These are phyloP conservation scores for Phocoena sinus DNA, from an alignment of 2,113 vertebrate genomes.

Conservation along the genomic window DNA sequence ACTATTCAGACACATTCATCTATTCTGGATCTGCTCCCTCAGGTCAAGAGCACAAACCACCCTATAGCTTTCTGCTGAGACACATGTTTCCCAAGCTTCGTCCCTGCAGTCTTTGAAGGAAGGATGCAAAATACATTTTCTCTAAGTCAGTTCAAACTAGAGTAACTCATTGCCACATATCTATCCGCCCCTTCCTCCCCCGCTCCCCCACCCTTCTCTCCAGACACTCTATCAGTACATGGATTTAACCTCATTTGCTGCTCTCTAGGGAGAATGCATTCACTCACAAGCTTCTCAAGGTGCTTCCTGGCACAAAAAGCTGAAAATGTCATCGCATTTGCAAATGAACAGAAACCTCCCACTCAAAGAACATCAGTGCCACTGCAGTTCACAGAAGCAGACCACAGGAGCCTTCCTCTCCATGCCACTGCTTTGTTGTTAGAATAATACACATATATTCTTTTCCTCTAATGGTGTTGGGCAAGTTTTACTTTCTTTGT, in stretches of 20 bases:
- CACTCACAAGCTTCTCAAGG: slow-evolving; percentile 73
- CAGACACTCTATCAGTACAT: slow-evolving; percentile 53
- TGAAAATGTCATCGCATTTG: slow-evolving; percentile 81
- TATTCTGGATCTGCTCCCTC: neutral
- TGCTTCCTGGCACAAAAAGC: slow-evolving; percentile 77
- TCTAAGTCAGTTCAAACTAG: slow-evolving; percentile 20
- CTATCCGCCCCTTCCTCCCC: neutral
- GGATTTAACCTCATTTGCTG: slow-evolving; percentile 77
- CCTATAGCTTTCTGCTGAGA: neutral
- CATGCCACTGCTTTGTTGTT: slow-evolving; percentile 22
- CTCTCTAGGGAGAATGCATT: slow-evolving; percentile 79
- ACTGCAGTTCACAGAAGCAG: slow-evolving; percentile 23
- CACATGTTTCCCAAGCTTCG: neutral
- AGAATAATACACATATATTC: slow-evolving; percentile 43
- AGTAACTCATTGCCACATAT: neutral
- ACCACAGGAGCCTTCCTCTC: slow-evolving; percentile 39
- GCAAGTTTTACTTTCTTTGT: slow-evolving; percentile 4
- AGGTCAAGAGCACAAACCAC: neutral
- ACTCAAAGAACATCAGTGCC: slow-evolving; percentile 63
- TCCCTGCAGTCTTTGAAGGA: neutral
- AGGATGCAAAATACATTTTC: slow-evolving; percentile 39
- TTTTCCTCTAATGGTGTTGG: neutral
- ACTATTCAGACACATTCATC: neutral
- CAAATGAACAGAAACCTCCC: slow-evolving; percentile 76
- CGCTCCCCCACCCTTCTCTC: neutral